A percentile compares a stretch with the other conserved stretches of the same genome.
Conservation (phyloP, 2,888 invertebrate genomes). For the Galeruca laticollis region DNA sequence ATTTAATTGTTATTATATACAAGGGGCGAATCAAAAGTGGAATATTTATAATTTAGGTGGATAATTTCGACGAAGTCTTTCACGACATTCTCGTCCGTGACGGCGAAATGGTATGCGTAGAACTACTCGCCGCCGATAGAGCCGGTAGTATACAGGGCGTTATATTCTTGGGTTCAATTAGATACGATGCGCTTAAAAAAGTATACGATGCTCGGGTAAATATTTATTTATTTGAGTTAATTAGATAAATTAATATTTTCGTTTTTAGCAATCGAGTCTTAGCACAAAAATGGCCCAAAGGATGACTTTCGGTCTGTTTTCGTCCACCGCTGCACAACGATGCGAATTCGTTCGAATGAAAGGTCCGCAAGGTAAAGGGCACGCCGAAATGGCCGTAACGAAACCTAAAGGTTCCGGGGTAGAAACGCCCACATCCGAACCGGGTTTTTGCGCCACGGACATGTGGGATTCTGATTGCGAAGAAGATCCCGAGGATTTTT, state of each 20-base stretch:
- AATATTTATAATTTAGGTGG: constrained; percentile 67
- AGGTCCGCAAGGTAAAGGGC: constrained; percentile 95
- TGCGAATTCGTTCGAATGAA: constrained; percentile 99
- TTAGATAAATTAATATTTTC: constrained; percentile 17
- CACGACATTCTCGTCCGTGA: constrained; percentile 97
- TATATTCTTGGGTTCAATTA: constrained; percentile 96
- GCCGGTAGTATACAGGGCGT: constrained; percentile 90
- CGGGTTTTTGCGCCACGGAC: constrained; percentile 83
- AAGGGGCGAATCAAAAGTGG: not conserved
- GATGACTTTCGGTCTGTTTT: constrained; percentile 93
- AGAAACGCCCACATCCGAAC: constrained; percentile 95
- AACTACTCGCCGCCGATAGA: constrained; percentile 93
- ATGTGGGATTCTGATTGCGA: constrained; percentile 93
- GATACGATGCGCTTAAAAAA: constrained; percentile 96
- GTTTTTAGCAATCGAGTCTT: constrained; percentile 85
- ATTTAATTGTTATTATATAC: no score
- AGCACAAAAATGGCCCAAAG: constrained; percentile 95
- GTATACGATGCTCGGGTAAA: constrained; percentile 95
- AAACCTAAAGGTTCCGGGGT: constrained; percentile 92
- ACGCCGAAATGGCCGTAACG: constrained; percentile 98
- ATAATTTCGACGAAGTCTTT: constrained; percentile 99
- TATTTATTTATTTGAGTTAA: constrained; percentile 41
- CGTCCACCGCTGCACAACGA: constrained; percentile 80
- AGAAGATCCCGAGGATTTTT: constrained; percentile 87
- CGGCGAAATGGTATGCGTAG: constrained; percentile 99